Percentiles rank a stretch among this genome's conserved stretches.
These are phyloP conservation scores for Bos javanicus DNA, from an alignment of 2,113 vertebrate genomes.

Conservation along the genomic window DNA sequence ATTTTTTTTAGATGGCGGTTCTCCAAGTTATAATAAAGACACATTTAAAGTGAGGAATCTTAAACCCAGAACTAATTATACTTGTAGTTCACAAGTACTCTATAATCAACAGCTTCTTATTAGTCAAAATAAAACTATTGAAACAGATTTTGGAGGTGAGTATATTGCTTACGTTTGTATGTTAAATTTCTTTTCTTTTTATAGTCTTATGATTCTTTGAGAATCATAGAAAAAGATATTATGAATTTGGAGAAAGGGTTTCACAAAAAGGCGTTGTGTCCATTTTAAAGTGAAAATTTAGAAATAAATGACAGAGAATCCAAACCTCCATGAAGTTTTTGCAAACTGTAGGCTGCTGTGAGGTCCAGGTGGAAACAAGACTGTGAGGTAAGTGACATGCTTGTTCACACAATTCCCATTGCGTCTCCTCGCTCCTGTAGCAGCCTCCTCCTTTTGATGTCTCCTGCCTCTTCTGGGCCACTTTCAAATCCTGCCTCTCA, in stretches of 20 bases:
- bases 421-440: rapidly evolving
- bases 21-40: rapidly evolving
- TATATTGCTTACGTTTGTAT: constrained; percentile 6
- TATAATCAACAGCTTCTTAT: rapidly evolving
- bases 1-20: rapidly evolving
- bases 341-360: background rate
- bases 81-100: rapidly evolving
- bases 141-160: constrained; percentile 81
- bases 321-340: background rate
- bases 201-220: background rate
- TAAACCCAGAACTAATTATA: rapidly evolving
- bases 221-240: background rate
- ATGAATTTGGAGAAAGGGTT: background rate
- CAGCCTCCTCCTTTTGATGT: rapidly evolving
- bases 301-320: background rate
- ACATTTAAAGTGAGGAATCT: rapidly evolving
- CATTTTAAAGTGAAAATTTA: background rate
- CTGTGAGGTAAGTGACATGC: background rate
- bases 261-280: background rate
- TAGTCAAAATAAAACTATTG: rapidly evolving
- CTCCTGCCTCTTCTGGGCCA: too few species aligned
- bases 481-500: background rate
- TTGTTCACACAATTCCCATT: rapidly evolving
- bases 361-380: too few species aligned
- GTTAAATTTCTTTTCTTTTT: background rate